Evolutionary conservation across 2,888 invertebrate species (phyloP).

Genomic region (Epirrhoe alternata): DNA sequence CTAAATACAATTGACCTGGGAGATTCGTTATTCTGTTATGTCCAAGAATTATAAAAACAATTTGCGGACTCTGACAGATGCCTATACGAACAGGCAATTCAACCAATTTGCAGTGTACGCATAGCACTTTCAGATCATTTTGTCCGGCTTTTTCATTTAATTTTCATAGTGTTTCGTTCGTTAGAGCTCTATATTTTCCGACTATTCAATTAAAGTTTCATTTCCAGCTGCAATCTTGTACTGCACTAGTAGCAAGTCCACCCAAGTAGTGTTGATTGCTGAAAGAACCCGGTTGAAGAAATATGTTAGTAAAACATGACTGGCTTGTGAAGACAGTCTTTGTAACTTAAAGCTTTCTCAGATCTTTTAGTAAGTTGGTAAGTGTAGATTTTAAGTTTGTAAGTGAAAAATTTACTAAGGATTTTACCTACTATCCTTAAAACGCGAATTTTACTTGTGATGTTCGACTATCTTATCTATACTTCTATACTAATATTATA

Average conservation of each 20-base stretch:
- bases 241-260: conserved; percentile 46
- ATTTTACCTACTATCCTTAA: too few species aligned
- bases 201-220: conserved; percentile 6
- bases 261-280: conserved; percentile 51
- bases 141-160: conserved; percentile 3
- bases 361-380: background rate
- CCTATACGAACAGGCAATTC: too few species aligned
- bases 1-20: too few species aligned
- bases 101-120: too few species aligned
- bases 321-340: conserved; percentile 39
- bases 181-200: conserved; percentile 6
- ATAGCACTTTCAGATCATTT: too few species aligned
- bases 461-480: too few species aligned
- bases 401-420: background rate
- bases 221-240: conserved; percentile 55
- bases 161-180: background rate
- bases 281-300: conserved; percentile 29
- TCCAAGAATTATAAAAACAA: too few species aligned
- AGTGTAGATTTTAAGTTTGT: background rate
- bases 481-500: too few species aligned
- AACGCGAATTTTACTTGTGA: too few species aligned
- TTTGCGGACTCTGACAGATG: too few species aligned
- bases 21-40: too few species aligned
- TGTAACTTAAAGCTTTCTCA: conserved; percentile 34
- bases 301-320: conserved; percentile 20